Conservation (phyloP, 2,888 invertebrate genomes). For the Acleris holmiana region DNA sequence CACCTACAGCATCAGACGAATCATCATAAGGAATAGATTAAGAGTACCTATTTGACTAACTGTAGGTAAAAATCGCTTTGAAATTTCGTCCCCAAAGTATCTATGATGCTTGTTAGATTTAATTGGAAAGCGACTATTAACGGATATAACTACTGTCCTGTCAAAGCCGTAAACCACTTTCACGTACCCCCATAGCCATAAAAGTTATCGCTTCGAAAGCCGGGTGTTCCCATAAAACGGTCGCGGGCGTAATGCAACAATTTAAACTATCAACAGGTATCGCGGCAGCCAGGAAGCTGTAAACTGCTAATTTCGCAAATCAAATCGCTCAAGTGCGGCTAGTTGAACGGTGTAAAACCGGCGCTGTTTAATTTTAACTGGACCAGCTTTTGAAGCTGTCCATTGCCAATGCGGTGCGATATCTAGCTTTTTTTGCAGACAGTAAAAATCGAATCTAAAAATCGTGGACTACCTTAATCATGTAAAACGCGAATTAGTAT, state of each 20-base stretch:
- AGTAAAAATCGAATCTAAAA: too few species aligned
- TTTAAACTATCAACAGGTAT: slow-evolving; percentile 28
- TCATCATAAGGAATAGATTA: too few species aligned
- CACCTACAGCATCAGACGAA: too few species aligned
- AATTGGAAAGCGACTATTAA: slow-evolving; percentile 13
- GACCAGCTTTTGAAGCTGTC: slow-evolving; percentile 33
- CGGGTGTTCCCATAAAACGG: slow-evolving; percentile 22
- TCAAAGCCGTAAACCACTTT: slow-evolving; percentile 31
- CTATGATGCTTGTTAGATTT: too few species aligned
- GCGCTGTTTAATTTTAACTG: slow-evolving; percentile 30
- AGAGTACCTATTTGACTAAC: too few species aligned
- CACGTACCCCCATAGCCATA: slow-evolving; percentile 25
- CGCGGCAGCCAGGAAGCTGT: slow-evolving; percentile 29
- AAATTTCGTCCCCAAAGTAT: too few species aligned
- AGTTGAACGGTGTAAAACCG: slow-evolving; percentile 13
- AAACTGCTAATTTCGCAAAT: slow-evolving; percentile 34
- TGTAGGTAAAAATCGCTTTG: too few species aligned
- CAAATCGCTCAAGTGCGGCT: slow-evolving; percentile 24
- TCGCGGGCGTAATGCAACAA: slow-evolving; percentile 10
- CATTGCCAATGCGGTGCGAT: slow-evolving; percentile 19
- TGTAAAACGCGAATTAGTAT: too few species aligned
- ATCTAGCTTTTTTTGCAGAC: background rate
- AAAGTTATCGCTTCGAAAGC: slow-evolving; percentile 4
- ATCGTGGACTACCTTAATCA: too few species aligned
- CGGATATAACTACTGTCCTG: slow-evolving; percentile 8